phyloP scores from a whole-genome alignment of 2,797 vertebrate genomes.

The Xiphophorus birchmanni region DNA sequence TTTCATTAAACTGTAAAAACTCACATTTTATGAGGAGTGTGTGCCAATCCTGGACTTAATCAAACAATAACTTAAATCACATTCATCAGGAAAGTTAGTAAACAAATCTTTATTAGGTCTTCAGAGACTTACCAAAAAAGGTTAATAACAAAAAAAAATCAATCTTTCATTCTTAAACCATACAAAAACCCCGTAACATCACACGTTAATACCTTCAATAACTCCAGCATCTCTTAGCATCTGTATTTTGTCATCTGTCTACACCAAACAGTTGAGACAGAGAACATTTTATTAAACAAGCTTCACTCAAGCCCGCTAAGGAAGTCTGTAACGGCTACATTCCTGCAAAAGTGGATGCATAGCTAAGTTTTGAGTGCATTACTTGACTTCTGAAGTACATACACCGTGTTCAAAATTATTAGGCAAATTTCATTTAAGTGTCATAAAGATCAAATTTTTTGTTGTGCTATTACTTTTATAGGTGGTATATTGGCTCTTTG shows the following conservation, averaged over 20 bases:
- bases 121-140: constrained; percentile 80
- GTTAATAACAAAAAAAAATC: constrained; percentile 80
- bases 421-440: too few relatives aligned
- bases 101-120: constrained; percentile 82
- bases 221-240: constrained; percentile 55
- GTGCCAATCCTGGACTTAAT: constrained; percentile 14
- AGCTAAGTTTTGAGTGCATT: constrained; percentile 17
- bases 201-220: constrained; percentile 66
- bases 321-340: constrained; percentile 32
- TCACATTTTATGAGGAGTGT: constrained; percentile 3
- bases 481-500: too few relatives aligned
- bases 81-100: constrained; percentile 68
- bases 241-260: constrained; percentile 51
- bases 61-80: constrained; percentile 48
- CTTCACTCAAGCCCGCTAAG: constrained; percentile 35
- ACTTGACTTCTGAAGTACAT: constrained; percentile 52
- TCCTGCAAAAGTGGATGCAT: constrained; percentile 34
- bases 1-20: constrained; percentile 42
- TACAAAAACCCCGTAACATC: constrained; percentile 78
- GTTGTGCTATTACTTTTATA: too few relatives aligned
- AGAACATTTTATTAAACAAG: constrained; percentile 34
- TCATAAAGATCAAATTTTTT: too few relatives aligned
- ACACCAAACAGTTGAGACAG: constrained; percentile 44
- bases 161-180: constrained; percentile 71
- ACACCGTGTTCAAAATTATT: neutral